Percentiles rank a stretch among this genome's conserved stretches.
Conservation (phyloP, 2,797 vertebrate genomes). For the Serranus cabrilla region DNA sequence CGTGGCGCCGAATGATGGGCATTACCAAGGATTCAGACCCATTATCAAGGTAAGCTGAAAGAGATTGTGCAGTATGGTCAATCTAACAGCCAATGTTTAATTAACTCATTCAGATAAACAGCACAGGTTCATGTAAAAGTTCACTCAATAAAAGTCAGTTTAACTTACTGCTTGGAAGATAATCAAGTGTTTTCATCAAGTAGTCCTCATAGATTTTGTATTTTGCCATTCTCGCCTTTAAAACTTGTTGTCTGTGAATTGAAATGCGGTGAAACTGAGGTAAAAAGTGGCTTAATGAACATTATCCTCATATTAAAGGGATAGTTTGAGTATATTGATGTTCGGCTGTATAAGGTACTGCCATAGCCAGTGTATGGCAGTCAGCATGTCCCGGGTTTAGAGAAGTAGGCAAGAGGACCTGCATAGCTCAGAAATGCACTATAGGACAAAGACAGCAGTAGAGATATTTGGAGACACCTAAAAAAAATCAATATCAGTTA, state of each 20-base stretch:
- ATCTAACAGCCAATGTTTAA: background rate
- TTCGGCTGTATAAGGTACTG: too few species aligned
- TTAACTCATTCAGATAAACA: background rate
- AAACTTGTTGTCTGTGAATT: conserved; percentile 77
- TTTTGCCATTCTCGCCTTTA: conserved; percentile 81
- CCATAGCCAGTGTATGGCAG: too few species aligned
- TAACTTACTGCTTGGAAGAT: conserved; percentile 83
- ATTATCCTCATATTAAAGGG: background rate
- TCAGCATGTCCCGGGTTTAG: too few species aligned
- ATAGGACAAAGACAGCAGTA: too few species aligned
- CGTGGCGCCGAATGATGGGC: conserved; percentile 82
- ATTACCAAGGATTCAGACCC: conserved; percentile 76
- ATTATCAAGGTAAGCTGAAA: conserved; percentile 71
- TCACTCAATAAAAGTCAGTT: background rate
- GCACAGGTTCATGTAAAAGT: background rate
- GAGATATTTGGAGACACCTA: too few species aligned
- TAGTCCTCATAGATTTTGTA: conserved; percentile 86
- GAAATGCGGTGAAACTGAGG: background rate
- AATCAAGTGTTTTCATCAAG: conserved; percentile 82
- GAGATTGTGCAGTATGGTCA: conserved; percentile 1
- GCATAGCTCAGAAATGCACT: too few species aligned
- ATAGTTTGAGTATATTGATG: too few species aligned
- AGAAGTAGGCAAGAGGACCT: too few species aligned
- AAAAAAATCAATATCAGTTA: too few species aligned
- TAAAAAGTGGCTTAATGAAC: background rate